A percentile compares a stretch with the other conserved stretches of the same genome.
phyloP scores from a whole-genome alignment of 2,797 vertebrate genomes.

The Acrossocheilus fasciatus region DNA sequence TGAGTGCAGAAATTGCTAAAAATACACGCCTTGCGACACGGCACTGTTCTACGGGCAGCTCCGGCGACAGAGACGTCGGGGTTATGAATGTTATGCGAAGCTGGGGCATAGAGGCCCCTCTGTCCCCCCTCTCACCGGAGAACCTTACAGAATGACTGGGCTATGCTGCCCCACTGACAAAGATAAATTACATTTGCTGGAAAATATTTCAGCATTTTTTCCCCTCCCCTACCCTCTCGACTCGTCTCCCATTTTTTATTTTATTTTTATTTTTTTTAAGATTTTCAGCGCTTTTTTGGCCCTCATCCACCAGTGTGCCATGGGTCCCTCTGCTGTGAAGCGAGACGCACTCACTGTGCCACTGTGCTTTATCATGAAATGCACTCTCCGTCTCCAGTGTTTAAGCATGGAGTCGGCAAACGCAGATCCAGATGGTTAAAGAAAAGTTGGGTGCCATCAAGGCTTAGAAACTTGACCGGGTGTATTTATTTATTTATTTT shows the following conservation, averaged over 20 bases:
- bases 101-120: conserved; percentile 74
- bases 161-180: conserved; percentile 80
- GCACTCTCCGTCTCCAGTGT: conserved; percentile 48
- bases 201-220: conserved; percentile 72
- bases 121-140: conserved; percentile 74
- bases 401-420: conserved; percentile 59
- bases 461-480: conserved; percentile 19
- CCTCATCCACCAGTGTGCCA: conserved; percentile 70
- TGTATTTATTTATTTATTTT: conserved; percentile 34
- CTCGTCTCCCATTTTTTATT: conserved; percentile 47
- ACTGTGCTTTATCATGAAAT: conserved; percentile 66
- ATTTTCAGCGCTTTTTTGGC: conserved; percentile 65
- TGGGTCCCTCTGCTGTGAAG: conserved; percentile 20
- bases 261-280: conserved; percentile 53
- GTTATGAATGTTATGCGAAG: conserved; percentile 76
- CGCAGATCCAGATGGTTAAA: conserved; percentile 1
- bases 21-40: conserved; percentile 65
- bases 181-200: conserved; percentile 82
- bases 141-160: conserved; percentile 79
- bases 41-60: conserved; percentile 47
- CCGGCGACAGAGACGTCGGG: conserved; percentile 60
- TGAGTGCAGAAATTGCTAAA: conserved; percentile 73
- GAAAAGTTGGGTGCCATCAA: conserved; percentile 35
- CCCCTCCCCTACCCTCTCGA: conserved; percentile 33
- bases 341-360: conserved; percentile 56